phyloP scores from a whole-genome alignment of 2,797 vertebrate species.

The Melopsittacus undulatus region DNA sequence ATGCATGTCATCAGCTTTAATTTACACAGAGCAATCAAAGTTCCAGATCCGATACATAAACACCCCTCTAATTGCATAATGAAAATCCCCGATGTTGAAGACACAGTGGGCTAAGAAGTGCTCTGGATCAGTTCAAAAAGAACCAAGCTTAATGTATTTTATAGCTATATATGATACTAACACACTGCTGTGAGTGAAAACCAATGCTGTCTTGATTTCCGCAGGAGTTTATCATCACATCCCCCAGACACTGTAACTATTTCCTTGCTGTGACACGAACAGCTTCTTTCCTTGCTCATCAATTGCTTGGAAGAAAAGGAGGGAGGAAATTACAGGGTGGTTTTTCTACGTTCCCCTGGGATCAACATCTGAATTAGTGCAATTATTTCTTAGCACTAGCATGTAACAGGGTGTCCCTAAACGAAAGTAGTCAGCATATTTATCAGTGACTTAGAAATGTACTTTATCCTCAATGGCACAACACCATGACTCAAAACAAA shows the following conservation, averaged over 20 bases:
- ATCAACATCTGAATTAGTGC: not conserved
- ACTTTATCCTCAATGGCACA: constrained; percentile 3
- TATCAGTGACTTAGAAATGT: constrained; percentile 15
- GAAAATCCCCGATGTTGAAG: not conserved
- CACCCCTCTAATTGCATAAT: not conserved
- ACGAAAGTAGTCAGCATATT: not conserved
- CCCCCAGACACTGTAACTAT: not conserved
- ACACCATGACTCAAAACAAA: not conserved
- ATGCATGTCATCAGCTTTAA: not conserved
- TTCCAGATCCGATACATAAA: not conserved
- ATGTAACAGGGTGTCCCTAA: not conserved
- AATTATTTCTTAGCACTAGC: not conserved
- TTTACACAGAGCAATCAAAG: not conserved
- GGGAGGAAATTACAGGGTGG: not conserved
- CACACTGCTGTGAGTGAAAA: not conserved
- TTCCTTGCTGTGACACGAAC: not conserved
- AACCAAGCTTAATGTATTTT: not conserved
- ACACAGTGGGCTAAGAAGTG: not conserved
- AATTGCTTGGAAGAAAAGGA: not conserved
- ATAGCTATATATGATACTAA: not conserved
- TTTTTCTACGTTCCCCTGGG: not conserved
- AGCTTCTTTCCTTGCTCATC: not conserved
- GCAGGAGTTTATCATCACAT: not conserved
- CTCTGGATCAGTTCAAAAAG: not conserved
- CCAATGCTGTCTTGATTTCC: not conserved